Evolutionary conservation across 2,797 vertebrate species (phyloP).

Genomic region (Leptodactylus fallax): DNA sequence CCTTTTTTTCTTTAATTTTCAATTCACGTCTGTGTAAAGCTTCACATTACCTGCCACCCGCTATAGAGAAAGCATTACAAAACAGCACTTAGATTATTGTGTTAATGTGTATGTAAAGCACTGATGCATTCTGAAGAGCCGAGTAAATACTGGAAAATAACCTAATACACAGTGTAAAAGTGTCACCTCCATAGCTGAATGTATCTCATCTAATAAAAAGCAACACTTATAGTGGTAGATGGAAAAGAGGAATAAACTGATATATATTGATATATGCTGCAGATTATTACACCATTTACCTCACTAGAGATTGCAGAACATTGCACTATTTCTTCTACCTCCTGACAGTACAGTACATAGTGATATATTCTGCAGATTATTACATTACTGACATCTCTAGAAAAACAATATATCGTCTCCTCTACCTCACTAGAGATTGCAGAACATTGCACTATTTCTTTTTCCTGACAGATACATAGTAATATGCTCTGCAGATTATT

Average conservation of each 20-base stretch:
- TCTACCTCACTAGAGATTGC: neutral
- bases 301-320: neutral
- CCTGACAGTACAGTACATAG: neutral
- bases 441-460: neutral
- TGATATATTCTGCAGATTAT: neutral
- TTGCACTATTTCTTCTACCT: neutral
- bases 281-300: neutral
- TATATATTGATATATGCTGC: neutral
- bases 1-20: neutral
- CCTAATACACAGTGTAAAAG: neutral
- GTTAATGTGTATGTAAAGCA: constrained; percentile 10
- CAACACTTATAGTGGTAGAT: neutral
- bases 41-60: neutral
- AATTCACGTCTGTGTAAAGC: constrained; percentile 2
- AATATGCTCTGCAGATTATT: neutral
- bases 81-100: constrained; percentile 10
- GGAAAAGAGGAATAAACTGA: neutral
- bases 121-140: neutral
- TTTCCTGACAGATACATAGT: neutral
- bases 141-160: neutral
- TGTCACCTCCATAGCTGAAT: neutral
- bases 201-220: neutral
- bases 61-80: neutral
- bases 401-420: too few relatives aligned
- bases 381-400: neutral